Evolutionary conservation across 2,888 invertebrate species (phyloP).

Genomic region (Stenurella melanura): DNA sequence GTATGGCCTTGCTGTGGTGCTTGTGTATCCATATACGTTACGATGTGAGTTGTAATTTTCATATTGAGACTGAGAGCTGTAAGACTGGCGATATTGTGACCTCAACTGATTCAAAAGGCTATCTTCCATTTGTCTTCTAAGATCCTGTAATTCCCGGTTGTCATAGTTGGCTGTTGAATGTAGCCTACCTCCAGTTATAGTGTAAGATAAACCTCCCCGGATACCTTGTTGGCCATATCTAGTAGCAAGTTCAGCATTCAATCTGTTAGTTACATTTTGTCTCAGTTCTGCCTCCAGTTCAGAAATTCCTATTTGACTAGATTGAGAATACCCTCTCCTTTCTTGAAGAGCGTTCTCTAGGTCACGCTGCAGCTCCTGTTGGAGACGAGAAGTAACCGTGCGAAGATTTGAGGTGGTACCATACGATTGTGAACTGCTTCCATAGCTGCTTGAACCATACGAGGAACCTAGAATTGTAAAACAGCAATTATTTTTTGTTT

Average conservation of each 20-base stretch:
- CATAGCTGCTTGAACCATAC: constrained; percentile 38
- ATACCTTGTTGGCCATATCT: constrained; percentile 63
- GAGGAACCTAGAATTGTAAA: constrained; percentile 25
- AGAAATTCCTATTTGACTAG: constrained; percentile 58
- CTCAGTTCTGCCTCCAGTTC: constrained; percentile 67
- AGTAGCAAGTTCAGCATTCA: constrained; percentile 65
- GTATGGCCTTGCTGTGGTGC: constrained; percentile 13
- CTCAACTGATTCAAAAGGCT: constrained; percentile 63
- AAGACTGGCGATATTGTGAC: constrained; percentile 49
- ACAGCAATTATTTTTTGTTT: neutral
- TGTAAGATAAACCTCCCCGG: constrained; percentile 63
- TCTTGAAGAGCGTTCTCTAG: constrained; percentile 62
- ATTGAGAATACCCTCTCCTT: constrained; percentile 51
- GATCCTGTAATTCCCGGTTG: constrained; percentile 65
- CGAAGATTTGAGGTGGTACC: constrained; percentile 55
- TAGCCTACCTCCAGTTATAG: constrained; percentile 60
- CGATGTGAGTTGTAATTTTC: neutral
- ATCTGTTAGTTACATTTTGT: constrained; percentile 66
- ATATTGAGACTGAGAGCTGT: neutral
- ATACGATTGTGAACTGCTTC: constrained; percentile 47
- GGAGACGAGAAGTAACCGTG: constrained; percentile 61
- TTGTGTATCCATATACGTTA: constrained; percentile 39
- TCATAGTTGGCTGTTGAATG: constrained; percentile 65
- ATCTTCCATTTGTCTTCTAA: constrained; percentile 65
- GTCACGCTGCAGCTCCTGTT: constrained; percentile 66